These are phyloP conservation scores for Dermatemys mawii DNA, from an alignment of 2,113 vertebrate species.

Conservation along the genomic window DNA sequence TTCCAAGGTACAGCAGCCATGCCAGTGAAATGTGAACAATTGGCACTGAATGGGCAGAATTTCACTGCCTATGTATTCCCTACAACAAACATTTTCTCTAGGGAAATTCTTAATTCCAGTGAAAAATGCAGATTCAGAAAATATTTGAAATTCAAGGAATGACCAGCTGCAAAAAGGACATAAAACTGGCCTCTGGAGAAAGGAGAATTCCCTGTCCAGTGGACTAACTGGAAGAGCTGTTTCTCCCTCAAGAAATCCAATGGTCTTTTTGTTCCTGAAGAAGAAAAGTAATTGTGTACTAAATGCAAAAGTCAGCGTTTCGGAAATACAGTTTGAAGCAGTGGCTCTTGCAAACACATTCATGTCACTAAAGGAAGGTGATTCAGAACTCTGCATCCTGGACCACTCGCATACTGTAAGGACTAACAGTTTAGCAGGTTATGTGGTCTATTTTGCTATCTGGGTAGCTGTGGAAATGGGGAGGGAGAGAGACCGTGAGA, in stretches of 20 bases:
- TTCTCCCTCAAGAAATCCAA: not conserved
- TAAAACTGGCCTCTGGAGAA: conserved; percentile 11
- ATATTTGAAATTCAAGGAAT: conserved; percentile 31
- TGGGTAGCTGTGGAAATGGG: too few species aligned
- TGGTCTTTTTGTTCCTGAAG: not conserved
- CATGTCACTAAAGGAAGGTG: conserved; percentile 52
- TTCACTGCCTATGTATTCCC: not conserved
- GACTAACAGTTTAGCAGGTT: not conserved
- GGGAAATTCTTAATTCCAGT: not conserved
- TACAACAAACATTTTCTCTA: not conserved
- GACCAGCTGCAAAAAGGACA: not conserved
- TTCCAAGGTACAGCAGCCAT: conserved; percentile 8
- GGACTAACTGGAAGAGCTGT: conserved; percentile 23
- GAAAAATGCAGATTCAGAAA: conserved; percentile 46
- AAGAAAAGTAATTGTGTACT: conserved; percentile 52
- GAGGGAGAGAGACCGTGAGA: not conserved
- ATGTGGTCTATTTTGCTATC: too few species aligned
- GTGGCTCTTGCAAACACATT: conserved; percentile 55
- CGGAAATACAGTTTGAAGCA: conserved; percentile 39
- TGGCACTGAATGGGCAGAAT: not conserved
- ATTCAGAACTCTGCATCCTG: conserved; percentile 18
- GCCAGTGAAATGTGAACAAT: not conserved
- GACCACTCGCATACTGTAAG: conserved; percentile 15
- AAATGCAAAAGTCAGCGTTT: conserved; percentile 47
- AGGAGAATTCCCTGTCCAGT: conserved; percentile 11